Conservation (phyloP, 1,140 invertebrate genomes). For the Bombus terrestris region DNA sequence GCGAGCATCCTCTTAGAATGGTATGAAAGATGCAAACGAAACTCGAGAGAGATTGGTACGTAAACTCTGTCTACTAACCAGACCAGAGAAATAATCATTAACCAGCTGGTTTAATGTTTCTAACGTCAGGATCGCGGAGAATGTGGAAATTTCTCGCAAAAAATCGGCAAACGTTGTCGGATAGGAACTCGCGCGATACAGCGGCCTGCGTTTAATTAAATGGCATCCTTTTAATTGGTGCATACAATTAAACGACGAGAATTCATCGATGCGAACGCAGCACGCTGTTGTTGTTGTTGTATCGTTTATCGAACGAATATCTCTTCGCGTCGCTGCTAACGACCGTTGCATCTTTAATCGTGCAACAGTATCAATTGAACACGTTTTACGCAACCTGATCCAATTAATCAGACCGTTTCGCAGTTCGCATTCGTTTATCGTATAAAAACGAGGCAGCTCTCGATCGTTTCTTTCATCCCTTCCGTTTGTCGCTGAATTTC, state of each 20-base stretch:
- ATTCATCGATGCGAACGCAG: background rate
- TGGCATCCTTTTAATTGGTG: background rate
- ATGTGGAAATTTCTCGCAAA: background rate
- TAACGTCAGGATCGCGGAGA: background rate
- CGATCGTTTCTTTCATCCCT: too few relatives aligned
- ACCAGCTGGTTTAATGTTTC: background rate
- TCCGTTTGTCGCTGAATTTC: background rate
- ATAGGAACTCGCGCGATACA: background rate
- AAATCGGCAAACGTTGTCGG: background rate
- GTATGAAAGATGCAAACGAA: background rate
- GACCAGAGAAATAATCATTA: background rate
- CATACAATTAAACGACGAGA: background rate
- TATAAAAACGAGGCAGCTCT: background rate
- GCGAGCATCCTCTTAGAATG: background rate
- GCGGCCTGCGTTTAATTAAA: background rate
- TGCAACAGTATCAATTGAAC: slow-evolving; percentile 3
- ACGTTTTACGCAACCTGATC: background rate
- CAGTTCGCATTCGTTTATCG: background rate
- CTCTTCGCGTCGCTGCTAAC: background rate
- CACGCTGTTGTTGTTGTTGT: background rate
- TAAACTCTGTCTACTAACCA: background rate
- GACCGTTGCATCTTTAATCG: background rate
- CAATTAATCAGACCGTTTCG: background rate
- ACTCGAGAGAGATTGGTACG: background rate
- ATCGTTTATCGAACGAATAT: background rate